Percentiles rank a stretch among this genome's conserved stretches.
These are phyloP conservation scores for Psylliodes chrysocephalus DNA, from an alignment of 2,888 invertebrate genomes.

Conservation along the genomic window DNA sequence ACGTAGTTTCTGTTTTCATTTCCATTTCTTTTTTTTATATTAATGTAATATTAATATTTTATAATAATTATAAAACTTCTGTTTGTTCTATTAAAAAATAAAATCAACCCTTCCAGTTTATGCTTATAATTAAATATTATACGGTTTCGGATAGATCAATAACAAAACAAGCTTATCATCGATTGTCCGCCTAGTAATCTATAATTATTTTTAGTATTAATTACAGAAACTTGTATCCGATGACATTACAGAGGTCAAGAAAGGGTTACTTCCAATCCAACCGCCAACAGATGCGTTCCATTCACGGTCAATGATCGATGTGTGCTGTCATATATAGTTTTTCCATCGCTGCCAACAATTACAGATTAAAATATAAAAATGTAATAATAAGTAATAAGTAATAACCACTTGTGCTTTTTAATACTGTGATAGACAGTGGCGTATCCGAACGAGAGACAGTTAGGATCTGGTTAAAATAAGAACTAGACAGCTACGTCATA, in stretches of 20 bases:
- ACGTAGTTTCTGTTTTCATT: too few relatives aligned
- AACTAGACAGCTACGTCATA: too few relatives aligned
- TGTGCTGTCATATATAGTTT: slow-evolving; percentile 42
- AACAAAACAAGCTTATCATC: slow-evolving; percentile 32
- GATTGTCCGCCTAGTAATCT: slow-evolving; percentile 27
- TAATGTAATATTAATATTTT: too few relatives aligned
- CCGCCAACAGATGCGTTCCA: slow-evolving; percentile 42
- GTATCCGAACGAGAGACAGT: too few relatives aligned
- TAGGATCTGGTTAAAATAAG: too few relatives aligned
- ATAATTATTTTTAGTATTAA: slow-evolving; percentile 44
- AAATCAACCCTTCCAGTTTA: not conserved
- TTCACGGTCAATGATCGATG: slow-evolving; percentile 55
- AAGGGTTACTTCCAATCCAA: slow-evolving; percentile 41
- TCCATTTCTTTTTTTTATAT: too few relatives aligned
- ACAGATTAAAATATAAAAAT: not conserved
- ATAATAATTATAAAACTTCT: too few relatives aligned
- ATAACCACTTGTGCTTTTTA: too few relatives aligned
- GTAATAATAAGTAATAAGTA: too few relatives aligned
- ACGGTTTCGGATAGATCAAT: slow-evolving; percentile 38
- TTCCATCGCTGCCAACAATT: not conserved
- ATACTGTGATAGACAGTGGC: too few relatives aligned
- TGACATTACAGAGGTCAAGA: slow-evolving; percentile 43
- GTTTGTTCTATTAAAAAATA: slow-evolving; percentile 1
- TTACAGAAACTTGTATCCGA: slow-evolving; percentile 38
- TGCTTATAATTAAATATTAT: not conserved